Conservation (phyloP, 2,888 invertebrate genomes). For the Emmelina monodactyla region DNA sequence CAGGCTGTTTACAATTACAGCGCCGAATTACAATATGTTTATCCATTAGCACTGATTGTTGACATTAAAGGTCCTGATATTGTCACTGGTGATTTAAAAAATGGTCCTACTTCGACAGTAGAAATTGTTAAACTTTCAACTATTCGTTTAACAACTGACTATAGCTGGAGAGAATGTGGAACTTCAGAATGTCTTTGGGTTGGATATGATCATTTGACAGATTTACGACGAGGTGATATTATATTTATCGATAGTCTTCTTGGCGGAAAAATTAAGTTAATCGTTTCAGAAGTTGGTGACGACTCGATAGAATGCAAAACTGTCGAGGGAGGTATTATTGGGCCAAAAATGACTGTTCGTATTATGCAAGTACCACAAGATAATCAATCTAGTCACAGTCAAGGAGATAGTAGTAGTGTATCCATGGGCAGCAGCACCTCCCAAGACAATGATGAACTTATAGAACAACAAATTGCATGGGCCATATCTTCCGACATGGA, state of each 20-base stretch:
- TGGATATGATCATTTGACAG: constrained; percentile 57
- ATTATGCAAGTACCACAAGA: constrained; percentile 19
- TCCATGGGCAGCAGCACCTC: background rate
- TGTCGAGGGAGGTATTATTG: constrained; percentile 57
- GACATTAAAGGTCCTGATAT: constrained; percentile 50
- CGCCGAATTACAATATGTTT: constrained; percentile 50
- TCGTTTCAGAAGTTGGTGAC: constrained; percentile 41
- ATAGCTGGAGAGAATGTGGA: constrained; percentile 60
- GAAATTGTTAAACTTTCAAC: constrained; percentile 37
- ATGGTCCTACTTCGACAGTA: constrained; percentile 35
- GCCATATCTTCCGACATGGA: constrained; percentile 50
- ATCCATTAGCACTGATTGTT: constrained; percentile 52
- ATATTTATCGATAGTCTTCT: constrained; percentile 53
- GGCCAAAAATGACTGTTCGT: constrained; percentile 58
- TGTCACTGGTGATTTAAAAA: constrained; percentile 46
- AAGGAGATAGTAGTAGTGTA: background rate
- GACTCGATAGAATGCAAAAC: constrained; percentile 61
- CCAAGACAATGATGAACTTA: constrained; percentile 16
- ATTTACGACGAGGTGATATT: constrained; percentile 54
- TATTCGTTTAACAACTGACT: constrained; percentile 57
- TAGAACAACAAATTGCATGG: constrained; percentile 38
- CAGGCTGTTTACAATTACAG: constrained; percentile 58
- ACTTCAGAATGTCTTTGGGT: constrained; percentile 62
- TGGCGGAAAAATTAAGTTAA: constrained; percentile 39
- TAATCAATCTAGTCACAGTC: too few relatives aligned